Evolutionary conservation across 2,888 invertebrate species (phyloP).

Genomic region (Tenthredo distinguenda): DNA sequence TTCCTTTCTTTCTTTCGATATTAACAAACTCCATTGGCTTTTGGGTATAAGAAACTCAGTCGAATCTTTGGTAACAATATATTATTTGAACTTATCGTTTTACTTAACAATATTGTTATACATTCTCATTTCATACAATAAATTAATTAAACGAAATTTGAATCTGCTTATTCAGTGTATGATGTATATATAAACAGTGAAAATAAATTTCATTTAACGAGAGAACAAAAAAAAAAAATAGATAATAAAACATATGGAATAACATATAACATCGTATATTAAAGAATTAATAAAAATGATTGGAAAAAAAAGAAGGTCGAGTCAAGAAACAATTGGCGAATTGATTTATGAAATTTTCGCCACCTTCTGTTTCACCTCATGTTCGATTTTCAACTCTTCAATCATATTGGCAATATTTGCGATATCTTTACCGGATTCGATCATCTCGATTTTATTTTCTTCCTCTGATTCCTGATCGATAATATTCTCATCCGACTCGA

Average conservation of each 20-base stretch:
- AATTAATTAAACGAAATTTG: slow-evolving; percentile 47
- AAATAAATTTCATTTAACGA: background rate
- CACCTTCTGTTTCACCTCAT: background rate
- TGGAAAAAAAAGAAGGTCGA: background rate
- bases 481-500: background rate
- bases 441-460: background rate
- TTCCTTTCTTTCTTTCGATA: background rate
- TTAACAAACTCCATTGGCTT: background rate
- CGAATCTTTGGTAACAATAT: slow-evolving; percentile 50
- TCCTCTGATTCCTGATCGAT: background rate
- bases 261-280: background rate
- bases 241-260: background rate
- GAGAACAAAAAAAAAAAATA: background rate
- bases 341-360: slow-evolving; percentile 53
- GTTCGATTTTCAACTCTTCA: slow-evolving; percentile 30
- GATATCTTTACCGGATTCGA: background rate
- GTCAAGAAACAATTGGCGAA: background rate
- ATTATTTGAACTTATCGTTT: slow-evolving; percentile 36
- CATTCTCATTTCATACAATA: slow-evolving; percentile 23
- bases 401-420: slow-evolving; percentile 34
- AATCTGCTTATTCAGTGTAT: slow-evolving; percentile 51
- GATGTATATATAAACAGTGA: background rate
- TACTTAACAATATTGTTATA: background rate
- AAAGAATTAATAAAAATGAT: background rate
- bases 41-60: background rate